Percentiles rank a stretch among this genome's conserved stretches.
These are phyloP conservation scores for Zosterops pallidus DNA, from an alignment of 2,113 vertebrate species.

Conservation along the genomic window DNA sequence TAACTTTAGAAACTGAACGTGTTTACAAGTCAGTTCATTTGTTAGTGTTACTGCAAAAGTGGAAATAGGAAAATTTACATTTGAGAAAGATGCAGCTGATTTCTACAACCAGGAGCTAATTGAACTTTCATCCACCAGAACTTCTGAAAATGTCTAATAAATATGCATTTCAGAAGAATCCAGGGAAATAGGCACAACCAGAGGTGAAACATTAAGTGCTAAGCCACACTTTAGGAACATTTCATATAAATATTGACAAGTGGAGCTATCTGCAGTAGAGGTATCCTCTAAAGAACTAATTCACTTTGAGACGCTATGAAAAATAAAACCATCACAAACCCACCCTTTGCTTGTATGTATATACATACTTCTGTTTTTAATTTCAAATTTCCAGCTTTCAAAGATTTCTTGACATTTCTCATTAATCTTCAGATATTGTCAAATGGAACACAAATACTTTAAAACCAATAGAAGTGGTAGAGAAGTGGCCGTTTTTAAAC, in stretches of 20 bases:
- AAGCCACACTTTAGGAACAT: neutral
- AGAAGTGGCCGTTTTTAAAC: neutral
- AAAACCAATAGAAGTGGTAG: neutral
- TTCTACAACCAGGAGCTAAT: neutral
- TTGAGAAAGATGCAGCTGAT: neutral
- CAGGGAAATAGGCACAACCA: neutral
- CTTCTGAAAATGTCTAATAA: neutral
- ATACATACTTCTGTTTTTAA: slow-evolving; percentile 8
- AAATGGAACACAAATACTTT: slow-evolving; percentile 13
- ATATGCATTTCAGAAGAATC: neutral
- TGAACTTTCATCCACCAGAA: neutral
- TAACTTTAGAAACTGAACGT: accelerated
- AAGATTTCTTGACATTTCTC: neutral
- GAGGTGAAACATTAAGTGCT: neutral
- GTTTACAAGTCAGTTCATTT: neutral
- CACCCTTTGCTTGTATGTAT: neutral
- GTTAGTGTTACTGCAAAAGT: neutral
- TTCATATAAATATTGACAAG: neutral
- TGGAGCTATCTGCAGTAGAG: neutral
- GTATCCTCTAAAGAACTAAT: neutral
- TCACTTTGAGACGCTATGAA: neutral
- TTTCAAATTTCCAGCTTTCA: slow-evolving; percentile 4
- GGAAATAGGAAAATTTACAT: neutral
- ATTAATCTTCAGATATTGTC: neutral
- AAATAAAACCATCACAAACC: slow-evolving; percentile 1